Evolutionary conservation across 2,888 invertebrate genomes (phyloP).

Genomic region (Drosophila meridiana): DNA sequence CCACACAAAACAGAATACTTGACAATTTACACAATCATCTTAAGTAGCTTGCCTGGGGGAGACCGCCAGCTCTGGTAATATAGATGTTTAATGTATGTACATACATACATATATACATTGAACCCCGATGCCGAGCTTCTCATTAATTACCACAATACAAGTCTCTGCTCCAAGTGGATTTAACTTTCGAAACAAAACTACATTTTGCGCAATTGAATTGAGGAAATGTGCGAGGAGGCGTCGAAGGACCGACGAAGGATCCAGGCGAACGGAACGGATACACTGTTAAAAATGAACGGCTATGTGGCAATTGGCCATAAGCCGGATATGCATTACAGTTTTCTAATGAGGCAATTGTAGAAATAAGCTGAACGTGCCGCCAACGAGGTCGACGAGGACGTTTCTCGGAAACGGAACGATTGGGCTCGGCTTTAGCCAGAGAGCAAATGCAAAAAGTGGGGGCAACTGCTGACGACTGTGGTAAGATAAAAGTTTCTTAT

Average conservation of each 20-base stretch:
- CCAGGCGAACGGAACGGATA: slow-evolving; percentile 31
- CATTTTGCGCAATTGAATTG: slow-evolving; percentile 20
- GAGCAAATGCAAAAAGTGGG: slow-evolving; percentile 12
- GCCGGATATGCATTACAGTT: slow-evolving; percentile 72
- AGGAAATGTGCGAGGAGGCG: slow-evolving; percentile 1
- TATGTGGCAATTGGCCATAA: slow-evolving; percentile 65
- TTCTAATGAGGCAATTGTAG: slow-evolving; percentile 74
- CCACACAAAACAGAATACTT: slow-evolving; percentile 25
- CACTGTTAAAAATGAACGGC: slow-evolving; percentile 50
- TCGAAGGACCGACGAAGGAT: neutral
- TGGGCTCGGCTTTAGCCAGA: slow-evolving; percentile 8
- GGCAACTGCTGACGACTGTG: slow-evolving; percentile 49
- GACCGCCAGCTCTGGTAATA: neutral
- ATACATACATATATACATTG: slow-evolving; percentile 8
- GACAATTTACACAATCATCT: slow-evolving; percentile 21
- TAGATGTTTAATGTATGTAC: neutral
- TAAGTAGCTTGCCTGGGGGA: slow-evolving; percentile 10
- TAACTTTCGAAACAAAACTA: slow-evolving; percentile 34
- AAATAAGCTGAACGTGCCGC: slow-evolving; percentile 69
- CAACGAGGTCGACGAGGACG: slow-evolving; percentile 35
- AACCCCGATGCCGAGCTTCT: slow-evolving; percentile 22
- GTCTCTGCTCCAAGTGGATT: slow-evolving; percentile 22
- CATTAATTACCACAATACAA: slow-evolving; percentile 49
- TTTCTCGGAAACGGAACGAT: slow-evolving; percentile 12
- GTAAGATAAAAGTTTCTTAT: slow-evolving; percentile 72